Evolutionary conservation across 2,888 invertebrate species (phyloP).

Genomic region (Ecliptopera silaceata): DNA sequence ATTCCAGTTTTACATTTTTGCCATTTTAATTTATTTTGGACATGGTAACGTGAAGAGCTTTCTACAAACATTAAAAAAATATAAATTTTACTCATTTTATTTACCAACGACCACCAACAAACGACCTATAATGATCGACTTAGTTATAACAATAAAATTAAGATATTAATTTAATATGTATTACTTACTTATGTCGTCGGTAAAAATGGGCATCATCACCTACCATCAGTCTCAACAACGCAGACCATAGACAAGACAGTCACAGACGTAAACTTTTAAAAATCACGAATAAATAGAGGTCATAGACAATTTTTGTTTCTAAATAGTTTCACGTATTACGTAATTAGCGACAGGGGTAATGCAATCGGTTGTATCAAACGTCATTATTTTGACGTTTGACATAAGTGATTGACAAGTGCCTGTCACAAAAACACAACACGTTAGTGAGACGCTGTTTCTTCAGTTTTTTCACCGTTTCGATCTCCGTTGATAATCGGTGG

Average conservation of each 20-base stretch:
- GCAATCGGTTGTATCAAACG: too few relatives aligned
- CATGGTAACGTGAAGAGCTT: slow-evolving; percentile 16
- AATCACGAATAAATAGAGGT: slow-evolving; percentile 25
- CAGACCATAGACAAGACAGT: slow-evolving; percentile 40
- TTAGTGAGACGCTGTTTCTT: slow-evolving; percentile 52
- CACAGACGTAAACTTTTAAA: slow-evolving; percentile 35
- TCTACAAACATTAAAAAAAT: slow-evolving; percentile 50
- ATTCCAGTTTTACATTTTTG: too few relatives aligned
- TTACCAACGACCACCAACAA: neutral
- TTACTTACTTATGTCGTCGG: neutral
- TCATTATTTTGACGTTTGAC: too few relatives aligned
- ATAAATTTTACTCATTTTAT: slow-evolving; percentile 48
- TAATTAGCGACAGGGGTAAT: too few relatives aligned
- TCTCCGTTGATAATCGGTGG: slow-evolving; percentile 68
- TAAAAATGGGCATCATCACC: slow-evolving; percentile 45
- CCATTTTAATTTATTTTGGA: neutral
- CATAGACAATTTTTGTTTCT: slow-evolving; percentile 35
- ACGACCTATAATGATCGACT: too few relatives aligned
- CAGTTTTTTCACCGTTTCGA: slow-evolving; percentile 59
- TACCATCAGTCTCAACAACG: slow-evolving; percentile 71
- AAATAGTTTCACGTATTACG: slow-evolving; percentile 9
- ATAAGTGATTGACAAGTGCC: too few relatives aligned
- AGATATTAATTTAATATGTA: too few relatives aligned
- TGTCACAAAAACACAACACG: neutral
- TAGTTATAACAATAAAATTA: too few relatives aligned